Evolutionary conservation across 2,888 invertebrate species (phyloP).

Genomic region (Eupithecia subfuscata): DNA sequence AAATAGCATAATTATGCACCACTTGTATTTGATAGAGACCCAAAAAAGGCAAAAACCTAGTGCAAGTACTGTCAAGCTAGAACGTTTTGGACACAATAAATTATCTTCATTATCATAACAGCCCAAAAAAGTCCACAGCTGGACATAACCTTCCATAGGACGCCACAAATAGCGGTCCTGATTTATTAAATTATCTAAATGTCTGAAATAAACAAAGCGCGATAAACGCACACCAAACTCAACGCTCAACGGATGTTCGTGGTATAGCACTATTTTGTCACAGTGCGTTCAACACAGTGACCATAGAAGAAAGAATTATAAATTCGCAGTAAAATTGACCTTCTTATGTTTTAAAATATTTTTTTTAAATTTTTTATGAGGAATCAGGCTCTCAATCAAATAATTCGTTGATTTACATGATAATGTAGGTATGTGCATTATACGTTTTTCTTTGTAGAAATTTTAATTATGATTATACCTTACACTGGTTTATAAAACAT

Average conservation of each 20-base stretch:
- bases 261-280: constrained; percentile 36
- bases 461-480: too few species aligned
- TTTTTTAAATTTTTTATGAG: too few species aligned
- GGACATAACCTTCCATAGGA: neutral
- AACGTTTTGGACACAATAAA: neutral
- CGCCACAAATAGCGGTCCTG: neutral
- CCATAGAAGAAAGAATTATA: neutral
- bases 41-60: neutral
- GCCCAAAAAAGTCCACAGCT: neutral
- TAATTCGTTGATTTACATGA: too few species aligned
- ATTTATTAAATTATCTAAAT: neutral
- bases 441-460: too few species aligned
- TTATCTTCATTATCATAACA: neutral
- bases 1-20: too few species aligned
- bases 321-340: neutral
- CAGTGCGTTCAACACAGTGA: constrained; percentile 17
- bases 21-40: neutral
- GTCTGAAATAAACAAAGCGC: constrained; percentile 38
- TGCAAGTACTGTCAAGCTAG: neutral
- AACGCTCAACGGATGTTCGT: constrained; percentile 33
- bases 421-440: too few species aligned
- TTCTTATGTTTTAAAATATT: neutral
- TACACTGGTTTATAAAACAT: too few species aligned
- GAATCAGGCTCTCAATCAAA: too few species aligned
- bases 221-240: constrained; percentile 39